Percentiles rank a stretch among this genome's conserved stretches.
Conservation (phyloP, 2,888 invertebrate species). For the Spialia ferax region DNA sequence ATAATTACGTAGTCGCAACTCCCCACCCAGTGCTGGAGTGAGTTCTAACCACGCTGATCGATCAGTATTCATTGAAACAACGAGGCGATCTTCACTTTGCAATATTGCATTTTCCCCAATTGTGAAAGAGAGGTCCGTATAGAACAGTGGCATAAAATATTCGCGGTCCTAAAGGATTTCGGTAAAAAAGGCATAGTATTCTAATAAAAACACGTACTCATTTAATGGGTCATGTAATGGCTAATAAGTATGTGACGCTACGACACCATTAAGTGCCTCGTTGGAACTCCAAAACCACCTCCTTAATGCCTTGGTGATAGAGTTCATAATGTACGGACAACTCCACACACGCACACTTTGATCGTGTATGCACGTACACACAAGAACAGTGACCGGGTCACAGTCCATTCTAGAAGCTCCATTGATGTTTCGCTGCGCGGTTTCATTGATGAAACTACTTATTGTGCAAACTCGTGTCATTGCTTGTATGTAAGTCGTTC, state of each 20-base stretch:
- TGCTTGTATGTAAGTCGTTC: not conserved
- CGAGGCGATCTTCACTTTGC: no score
- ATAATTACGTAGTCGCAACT: no score
- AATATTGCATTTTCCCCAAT: no score
- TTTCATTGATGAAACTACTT: slow-evolving; percentile 73
- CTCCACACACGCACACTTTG: slow-evolving; percentile 60
- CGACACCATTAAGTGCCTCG: not conserved
- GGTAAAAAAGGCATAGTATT: not conserved
- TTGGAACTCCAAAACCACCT: not conserved
- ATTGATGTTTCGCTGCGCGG: slow-evolving; percentile 80
- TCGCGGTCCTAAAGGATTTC: not conserved
- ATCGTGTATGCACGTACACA: slow-evolving; percentile 33
- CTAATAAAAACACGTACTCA: not conserved
- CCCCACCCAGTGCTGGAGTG: no score
- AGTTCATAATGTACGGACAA: not conserved
- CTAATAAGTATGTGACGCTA: not conserved
- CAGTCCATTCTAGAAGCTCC: slow-evolving; percentile 76
- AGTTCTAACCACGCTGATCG: no score
- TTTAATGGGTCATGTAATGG: not conserved
- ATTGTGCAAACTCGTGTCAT: slow-evolving; percentile 41
- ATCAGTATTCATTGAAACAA: no score
- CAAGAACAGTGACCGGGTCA: slow-evolving; percentile 69
- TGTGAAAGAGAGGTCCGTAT: not conserved
- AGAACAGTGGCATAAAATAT: not conserved
- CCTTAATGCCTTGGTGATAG: not conserved